Base-by-base conservation (phyloP, 2,113 vertebrate species). In the Saccopteryx leptura region DNA sequence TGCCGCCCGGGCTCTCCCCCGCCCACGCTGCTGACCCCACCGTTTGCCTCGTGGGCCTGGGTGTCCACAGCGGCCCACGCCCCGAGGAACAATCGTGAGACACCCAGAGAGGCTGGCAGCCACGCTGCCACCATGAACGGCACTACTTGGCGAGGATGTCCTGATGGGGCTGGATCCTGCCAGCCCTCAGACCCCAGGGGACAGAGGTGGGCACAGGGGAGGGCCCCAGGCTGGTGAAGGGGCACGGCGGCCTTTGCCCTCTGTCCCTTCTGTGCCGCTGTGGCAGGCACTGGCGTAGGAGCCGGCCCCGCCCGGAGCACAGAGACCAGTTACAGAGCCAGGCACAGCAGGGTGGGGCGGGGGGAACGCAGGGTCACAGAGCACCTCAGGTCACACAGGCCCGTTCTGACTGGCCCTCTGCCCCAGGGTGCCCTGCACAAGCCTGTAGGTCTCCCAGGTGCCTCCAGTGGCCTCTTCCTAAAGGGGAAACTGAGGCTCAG, bases 1-100 rank as follows among this genome's bases (percentile, higher is more conserved):
- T 85, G 86, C 75, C 1, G 48, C 94, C 87, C 12, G 78, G 91
- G 90, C 90, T 90, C 91, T 92, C 89, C 91, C 83, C 81, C 1
- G 1, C 50, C 85, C 50, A 10, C 19, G 84, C 46, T 0, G 6
- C 94, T 54, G 78, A 56, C 31, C 69, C 83, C 11, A 4, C 80
- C 2, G 2, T 24, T 69, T 2, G 39, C 69, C 74, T 31, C 1
- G 2, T 28, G 58, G 74, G 94, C 52, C 65, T 0, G n/a, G n/a
- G 69, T 52, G 71, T 31, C 78, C 48, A 3, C 74, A 48, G 81
- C 2, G 61, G 50, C 85, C 75, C 80, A 83, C 0, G 3, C 88
- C 54, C 92, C 31, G 12, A 78, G 93, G 84, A 13, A 18, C 96
- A 80, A 5, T 15, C 58, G 60, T 24, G 68, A 91, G 69, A 58